A percentile compares a stretch with the other conserved stretches of the same genome.
These are phyloP conservation scores for Chaetodon trifasciatus DNA, from an alignment of 2,797 vertebrate genomes.

Conservation along the genomic window DNA sequence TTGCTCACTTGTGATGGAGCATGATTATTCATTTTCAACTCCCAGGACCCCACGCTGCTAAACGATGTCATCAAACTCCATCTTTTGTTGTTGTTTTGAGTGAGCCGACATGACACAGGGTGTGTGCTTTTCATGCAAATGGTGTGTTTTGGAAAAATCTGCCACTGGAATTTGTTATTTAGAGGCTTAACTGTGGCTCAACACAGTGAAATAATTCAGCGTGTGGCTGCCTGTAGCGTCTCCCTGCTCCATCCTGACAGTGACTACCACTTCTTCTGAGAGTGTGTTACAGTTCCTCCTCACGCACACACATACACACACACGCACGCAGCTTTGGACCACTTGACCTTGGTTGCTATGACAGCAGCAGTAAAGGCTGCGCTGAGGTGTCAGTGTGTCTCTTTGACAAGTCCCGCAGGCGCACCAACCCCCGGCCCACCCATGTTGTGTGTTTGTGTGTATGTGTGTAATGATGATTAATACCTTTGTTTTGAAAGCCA, in stretches of 20 bases:
- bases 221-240: slow-evolving; percentile 41
- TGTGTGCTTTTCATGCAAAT: not conserved
- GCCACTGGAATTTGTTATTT: not conserved
- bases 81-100: too few species aligned
- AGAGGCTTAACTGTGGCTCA: slow-evolving; percentile 32
- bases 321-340: slow-evolving; percentile 65
- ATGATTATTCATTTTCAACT: too few species aligned
- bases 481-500: slow-evolving; percentile 86
- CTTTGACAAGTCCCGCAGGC: slow-evolving; percentile 80
- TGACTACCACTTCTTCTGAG: slow-evolving; percentile 73
- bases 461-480: slow-evolving; percentile 85
- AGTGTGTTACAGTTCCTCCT: slow-evolving; percentile 60
- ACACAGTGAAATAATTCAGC: slow-evolving; percentile 16
- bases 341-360: slow-evolving; percentile 86
- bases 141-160: slow-evolving; percentile 12
- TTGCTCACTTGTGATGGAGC: too few species aligned
- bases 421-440: slow-evolving; percentile 68
- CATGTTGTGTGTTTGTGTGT: slow-evolving; percentile 65
- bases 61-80: too few species aligned
- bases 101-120: too few species aligned
- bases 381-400: slow-evolving; percentile 77
- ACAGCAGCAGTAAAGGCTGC: slow-evolving; percentile 77
- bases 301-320: slow-evolving; percentile 15
- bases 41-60: too few species aligned
- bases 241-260: slow-evolving; percentile 67